A percentile compares a stretch with the other conserved stretches of the same genome.
Evolutionary conservation across 2,113 vertebrate genomes (phyloP).

Genomic region (Halcyon senegalensis): DNA sequence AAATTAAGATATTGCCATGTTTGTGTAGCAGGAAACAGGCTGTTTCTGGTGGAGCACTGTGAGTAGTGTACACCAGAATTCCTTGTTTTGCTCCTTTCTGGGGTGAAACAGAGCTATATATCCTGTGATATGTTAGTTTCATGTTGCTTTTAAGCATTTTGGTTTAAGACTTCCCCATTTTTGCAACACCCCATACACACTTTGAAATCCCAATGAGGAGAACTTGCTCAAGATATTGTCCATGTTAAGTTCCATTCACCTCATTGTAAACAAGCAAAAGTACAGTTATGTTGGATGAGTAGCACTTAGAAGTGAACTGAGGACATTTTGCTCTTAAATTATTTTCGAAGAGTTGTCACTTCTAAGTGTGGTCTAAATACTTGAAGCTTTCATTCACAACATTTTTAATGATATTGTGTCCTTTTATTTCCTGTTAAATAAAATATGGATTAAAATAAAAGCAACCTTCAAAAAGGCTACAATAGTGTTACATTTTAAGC

Average conservation of each 20-base stretch:
- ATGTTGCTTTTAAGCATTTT: background rate
- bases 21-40: background rate
- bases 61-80: fast-evolving
- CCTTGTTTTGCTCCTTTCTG: background rate
- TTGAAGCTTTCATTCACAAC: background rate
- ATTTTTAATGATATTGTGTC: background rate
- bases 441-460: background rate
- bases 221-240: background rate
- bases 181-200: background rate
- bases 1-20: background rate
- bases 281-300: background rate
- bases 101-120: background rate
- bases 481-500: background rate
- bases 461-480: background rate
- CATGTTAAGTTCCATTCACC: background rate
- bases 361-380: background rate
- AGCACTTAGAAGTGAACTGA: background rate
- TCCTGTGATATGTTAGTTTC: background rate
- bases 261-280: background rate
- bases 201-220: background rate
- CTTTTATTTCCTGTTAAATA: background rate
- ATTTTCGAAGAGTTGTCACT: background rate
- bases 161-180: background rate
- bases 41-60: background rate
- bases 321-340: background rate